Evolutionary conservation across 2,113 vertebrate genomes (phyloP).

Genomic region (Sarotherodon lohbergeri): DNA sequence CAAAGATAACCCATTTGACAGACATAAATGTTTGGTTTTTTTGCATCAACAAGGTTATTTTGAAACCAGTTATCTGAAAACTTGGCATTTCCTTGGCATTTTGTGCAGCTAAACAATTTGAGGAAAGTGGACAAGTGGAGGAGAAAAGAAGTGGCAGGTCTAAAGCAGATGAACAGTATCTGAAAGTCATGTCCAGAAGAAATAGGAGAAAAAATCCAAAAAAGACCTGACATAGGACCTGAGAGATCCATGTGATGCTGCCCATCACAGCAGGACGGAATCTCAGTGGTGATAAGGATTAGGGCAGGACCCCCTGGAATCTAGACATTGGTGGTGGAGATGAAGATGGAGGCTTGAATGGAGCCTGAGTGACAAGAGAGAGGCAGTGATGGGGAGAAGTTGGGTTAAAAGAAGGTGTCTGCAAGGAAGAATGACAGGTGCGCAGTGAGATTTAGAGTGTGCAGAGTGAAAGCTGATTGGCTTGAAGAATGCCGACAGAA

Average conservation of each 20-base stretch:
- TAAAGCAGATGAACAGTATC: background rate
- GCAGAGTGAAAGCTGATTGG: too few relatives aligned
- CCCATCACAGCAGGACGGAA: background rate
- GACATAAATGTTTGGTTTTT: too few relatives aligned
- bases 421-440: background rate
- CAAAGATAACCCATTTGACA: too few relatives aligned
- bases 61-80: background rate
- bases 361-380: background rate
- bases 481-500: too few relatives aligned
- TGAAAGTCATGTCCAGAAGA: background rate
- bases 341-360: background rate
- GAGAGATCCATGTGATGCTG: background rate
- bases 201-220: background rate
- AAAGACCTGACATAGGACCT: background rate
- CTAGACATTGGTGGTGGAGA: background rate
- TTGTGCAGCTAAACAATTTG: background rate
- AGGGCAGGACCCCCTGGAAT: background rate
- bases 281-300: background rate
- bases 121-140: background rate
- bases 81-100: background rate
- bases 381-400: background rate
- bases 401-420: background rate
- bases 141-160: background rate
- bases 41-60: too few relatives aligned
- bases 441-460: background rate